phyloP scores from a whole-genome alignment of 2,113 vertebrate genomes.

The Acrocephalus arundinaceus region DNA sequence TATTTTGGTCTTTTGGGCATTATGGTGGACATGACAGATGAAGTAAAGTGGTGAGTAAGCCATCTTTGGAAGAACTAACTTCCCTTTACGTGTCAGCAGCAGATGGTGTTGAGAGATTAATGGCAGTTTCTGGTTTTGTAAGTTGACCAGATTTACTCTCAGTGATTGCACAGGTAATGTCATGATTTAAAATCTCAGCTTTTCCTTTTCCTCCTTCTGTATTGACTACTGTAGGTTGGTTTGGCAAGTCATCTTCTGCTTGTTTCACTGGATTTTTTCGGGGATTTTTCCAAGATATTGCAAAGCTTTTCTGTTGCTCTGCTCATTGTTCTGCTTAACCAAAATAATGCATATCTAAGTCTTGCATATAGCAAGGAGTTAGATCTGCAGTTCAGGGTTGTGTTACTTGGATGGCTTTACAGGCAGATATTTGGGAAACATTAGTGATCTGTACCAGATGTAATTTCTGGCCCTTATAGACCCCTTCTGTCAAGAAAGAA shows the following conservation, averaged over 20 bases:
- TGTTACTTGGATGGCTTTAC: neutral
- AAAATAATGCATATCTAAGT: neutral
- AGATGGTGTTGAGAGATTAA: neutral
- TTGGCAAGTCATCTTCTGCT: neutral
- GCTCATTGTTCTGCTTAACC: neutral
- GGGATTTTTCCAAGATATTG: neutral
- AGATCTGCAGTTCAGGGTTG: neutral
- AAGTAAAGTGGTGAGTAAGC: neutral
- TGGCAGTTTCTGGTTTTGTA: neutral
- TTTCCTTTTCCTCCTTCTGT: neutral
- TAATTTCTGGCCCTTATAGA: neutral
- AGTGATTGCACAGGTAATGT: neutral
- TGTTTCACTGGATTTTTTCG: neutral
- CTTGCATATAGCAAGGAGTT: neutral
- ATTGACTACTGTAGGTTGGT: neutral
- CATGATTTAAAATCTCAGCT: neutral
- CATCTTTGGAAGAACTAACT: neutral
- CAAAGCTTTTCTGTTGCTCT: neutral
- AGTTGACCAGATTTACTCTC: neutral
- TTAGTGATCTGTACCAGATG: slow-evolving; percentile 31
- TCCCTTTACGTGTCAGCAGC: neutral
- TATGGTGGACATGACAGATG: neutral
- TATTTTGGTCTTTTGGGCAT: neutral
- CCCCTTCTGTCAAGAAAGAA: slow-evolving; percentile 3
- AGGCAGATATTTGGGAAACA: slow-evolving; percentile 13